Evolutionary conservation across 2,797 vertebrate genomes (phyloP).

Genomic region (Myotis vivesi): DNA sequence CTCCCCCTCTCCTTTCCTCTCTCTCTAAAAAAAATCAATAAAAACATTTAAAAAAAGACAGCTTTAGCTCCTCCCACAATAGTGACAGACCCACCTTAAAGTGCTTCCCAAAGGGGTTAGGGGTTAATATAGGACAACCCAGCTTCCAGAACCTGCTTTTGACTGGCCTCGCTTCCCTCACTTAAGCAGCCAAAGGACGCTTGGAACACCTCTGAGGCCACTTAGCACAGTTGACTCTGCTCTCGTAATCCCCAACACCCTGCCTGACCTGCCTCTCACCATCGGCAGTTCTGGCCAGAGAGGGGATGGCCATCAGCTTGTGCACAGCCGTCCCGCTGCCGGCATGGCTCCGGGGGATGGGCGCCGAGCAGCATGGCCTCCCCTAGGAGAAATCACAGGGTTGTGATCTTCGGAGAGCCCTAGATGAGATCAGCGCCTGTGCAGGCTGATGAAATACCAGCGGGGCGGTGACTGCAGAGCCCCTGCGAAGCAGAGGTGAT

Average conservation of each 20-base stretch:
- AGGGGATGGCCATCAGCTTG: neutral
- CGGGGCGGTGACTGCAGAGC: neutral
- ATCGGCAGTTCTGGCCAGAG: neutral
- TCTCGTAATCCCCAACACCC: neutral
- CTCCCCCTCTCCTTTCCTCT: too few species aligned
- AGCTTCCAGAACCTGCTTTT: neutral
- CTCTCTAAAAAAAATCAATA: too few species aligned
- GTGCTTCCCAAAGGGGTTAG: neutral
- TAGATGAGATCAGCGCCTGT: neutral
- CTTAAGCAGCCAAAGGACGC: neutral
- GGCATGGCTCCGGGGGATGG: neutral
- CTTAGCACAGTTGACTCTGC: neutral
- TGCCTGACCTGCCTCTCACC: neutral
- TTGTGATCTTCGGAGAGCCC: neutral
- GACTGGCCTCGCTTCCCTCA: neutral
- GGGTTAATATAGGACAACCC: neutral
- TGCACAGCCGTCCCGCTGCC: neutral
- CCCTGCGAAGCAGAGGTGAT: neutral
- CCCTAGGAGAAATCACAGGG: neutral
- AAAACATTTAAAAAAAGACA: neutral
- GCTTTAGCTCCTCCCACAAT: neutral
- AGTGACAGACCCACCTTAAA: neutral
- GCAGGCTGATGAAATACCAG: constrained; percentile 51
- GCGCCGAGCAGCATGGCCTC: neutral
- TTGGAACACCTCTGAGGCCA: neutral